Base-by-base conservation (phyloP, 2,888 invertebrate species). In the Sicus ferrugineus region DNA sequence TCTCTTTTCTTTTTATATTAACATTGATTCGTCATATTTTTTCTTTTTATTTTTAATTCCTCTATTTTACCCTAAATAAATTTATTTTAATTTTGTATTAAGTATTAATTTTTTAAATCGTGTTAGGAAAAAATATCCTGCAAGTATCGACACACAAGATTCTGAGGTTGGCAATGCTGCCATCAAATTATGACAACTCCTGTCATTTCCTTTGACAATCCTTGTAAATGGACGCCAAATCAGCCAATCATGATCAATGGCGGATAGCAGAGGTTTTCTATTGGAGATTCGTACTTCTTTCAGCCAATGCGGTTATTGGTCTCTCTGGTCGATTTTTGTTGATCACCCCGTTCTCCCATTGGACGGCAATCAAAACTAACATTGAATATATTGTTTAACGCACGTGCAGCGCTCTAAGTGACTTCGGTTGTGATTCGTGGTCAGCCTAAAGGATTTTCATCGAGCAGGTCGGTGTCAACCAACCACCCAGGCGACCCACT, bases 231-330 rank as follows among this genome's bases (percentile, higher is more conserved):
- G 77, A 77, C 76, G 77, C 77, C 75, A 76, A 75, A 56, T 77
- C 78, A 77, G 77, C 78, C 77, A 78, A 78, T 78, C 77, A 78
- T 75, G 77, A 76, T 76, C 77, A 77, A 77, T 77, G 77, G 77
- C 76, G 76, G 75, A 76, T 74, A 73, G 73, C 74, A 75, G 70
- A 77, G 76, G 75, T 75, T 77, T 77, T 76, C 77, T 76, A 77
- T 77, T 77, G 77, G 77, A 77, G 75, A 75, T 73, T 65, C 76
- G 73, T 70, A 73, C 72, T 69, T 71, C 67, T 67, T 73, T 75
- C 74, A 75, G 72, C 75, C 75, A 75, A 76, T 75, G 72, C 75
- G 67, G 67, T 67, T 67, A 67, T 59, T 67, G 67, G 67, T 67
- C 67, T 77, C 72, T 77, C 68, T 71, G 73, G 72, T 73, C 73